Conservation (phyloP, 1,140 invertebrate species). For the Idris sp. region DNA sequence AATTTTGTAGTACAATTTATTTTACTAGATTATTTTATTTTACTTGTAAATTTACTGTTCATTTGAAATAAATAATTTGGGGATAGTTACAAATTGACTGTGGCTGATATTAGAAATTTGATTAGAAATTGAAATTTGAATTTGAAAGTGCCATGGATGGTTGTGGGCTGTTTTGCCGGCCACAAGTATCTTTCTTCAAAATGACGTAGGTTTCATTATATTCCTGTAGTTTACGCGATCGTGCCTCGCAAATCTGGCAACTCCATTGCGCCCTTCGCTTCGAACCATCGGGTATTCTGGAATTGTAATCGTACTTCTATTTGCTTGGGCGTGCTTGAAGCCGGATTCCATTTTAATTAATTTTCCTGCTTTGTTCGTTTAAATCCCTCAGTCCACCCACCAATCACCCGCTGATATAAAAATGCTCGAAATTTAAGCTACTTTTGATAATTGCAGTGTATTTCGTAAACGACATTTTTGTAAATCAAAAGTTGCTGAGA, state of each 20-base stretch:
- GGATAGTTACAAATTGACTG: no score
- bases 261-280: conserved; percentile 60
- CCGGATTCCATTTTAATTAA: conserved; percentile 74
- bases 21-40: no score
- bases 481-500: no score
- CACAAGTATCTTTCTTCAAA: conserved; percentile 35
- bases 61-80: no score
- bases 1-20: no score
- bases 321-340: conserved; percentile 49
- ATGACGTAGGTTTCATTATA: conserved; percentile 47
- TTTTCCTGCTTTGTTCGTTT: conserved; percentile 62
- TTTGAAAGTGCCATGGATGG: conserved; percentile 62
- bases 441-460: conserved; percentile 53
- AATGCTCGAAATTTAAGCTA: conserved; percentile 43
- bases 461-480: no score
- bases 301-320: conserved; percentile 72
- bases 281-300: conserved; percentile 69
- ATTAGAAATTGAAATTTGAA: conserved; percentile 73
- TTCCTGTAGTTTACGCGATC: conserved; percentile 23
- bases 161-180: conserved; percentile 46
- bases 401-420: conserved; percentile 42
- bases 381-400: conserved; percentile 36
- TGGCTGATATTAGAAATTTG: no score
- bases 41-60: no score
- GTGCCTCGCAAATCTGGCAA: conserved; percentile 54